Conservation (phyloP, 1,140 invertebrate genomes). For the Phocides pigmalion region DNA sequence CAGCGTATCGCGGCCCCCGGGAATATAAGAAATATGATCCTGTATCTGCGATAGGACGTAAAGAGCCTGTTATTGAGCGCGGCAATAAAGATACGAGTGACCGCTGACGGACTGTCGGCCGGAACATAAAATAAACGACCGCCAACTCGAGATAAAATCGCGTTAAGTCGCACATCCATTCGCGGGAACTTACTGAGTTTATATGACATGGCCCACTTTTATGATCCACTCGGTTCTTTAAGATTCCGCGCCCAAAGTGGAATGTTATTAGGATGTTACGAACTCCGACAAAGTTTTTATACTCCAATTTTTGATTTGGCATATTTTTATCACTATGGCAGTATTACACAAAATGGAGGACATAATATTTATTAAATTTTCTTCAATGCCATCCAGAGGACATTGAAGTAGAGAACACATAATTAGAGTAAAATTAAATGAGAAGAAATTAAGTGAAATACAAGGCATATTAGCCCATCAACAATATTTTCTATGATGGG, state of each 20-base stretch:
- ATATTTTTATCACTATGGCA: neutral
- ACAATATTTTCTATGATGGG: too few relatives aligned
- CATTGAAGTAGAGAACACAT: too few relatives aligned
- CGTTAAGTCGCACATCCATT: constrained; percentile 28
- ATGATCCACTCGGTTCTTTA: constrained; percentile 20
- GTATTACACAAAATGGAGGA: neutral
- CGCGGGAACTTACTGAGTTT: constrained; percentile 26
- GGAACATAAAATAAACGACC: constrained; percentile 23
- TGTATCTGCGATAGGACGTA: constrained; percentile 42
- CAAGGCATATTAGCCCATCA: too few relatives aligned
- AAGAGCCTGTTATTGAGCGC: constrained; percentile 45
- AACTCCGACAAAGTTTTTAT: constrained; percentile 15
- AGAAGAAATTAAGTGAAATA: too few relatives aligned
- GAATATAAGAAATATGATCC: constrained; percentile 40
- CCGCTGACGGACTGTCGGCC: constrained; percentile 27
- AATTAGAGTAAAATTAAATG: too few relatives aligned
- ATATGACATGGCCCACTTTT: constrained; percentile 20
- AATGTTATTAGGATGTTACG: constrained; percentile 22
- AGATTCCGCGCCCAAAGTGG: constrained; percentile 11
- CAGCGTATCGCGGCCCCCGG: constrained; percentile 17
- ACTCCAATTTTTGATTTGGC: constrained; percentile 24
- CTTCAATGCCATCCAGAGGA: too few relatives aligned
- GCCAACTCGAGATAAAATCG: constrained; percentile 19
- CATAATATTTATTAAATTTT: neutral
- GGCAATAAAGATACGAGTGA: constrained; percentile 47